Percentiles rank a stretch among this genome's conserved stretches.
Conservation (phyloP, 2,797 vertebrate genomes). For the Sebastolobus altivelis region DNA sequence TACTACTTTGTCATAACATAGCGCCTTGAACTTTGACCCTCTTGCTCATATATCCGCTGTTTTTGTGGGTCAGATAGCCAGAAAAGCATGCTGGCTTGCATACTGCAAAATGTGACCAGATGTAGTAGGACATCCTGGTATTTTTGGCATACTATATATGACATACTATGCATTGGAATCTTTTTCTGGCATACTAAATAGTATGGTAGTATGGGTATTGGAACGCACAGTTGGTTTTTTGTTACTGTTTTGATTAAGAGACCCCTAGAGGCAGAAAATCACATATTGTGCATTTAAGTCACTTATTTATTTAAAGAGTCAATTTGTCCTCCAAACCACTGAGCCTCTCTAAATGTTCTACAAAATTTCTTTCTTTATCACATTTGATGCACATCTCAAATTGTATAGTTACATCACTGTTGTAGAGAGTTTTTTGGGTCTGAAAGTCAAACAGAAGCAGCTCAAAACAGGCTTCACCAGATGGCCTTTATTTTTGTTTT, state of each 20-base stretch:
- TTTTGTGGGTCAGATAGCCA: no score
- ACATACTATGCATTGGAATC: no score
- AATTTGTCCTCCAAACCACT: background rate
- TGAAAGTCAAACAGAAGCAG: background rate
- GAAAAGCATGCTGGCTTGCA: no score
- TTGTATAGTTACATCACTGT: background rate
- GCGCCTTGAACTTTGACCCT: no score
- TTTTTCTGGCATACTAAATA: no score
- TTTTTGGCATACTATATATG: no score
- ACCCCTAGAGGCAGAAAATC: background rate
- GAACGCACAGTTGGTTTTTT: background rate
- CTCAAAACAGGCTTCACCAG: conserved; percentile 22
- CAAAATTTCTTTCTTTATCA: background rate
- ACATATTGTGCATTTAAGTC: background rate
- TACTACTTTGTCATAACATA: no score
- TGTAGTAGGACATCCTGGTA: no score
- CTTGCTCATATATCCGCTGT: no score
- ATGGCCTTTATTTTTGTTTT: conserved; percentile 34
- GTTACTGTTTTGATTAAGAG: background rate
- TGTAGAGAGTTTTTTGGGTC: background rate
- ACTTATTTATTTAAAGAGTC: background rate
- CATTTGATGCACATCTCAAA: background rate
- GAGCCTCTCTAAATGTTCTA: background rate
- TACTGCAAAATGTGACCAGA: no score
- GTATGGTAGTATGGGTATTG: no score